phyloP scores from a whole-genome alignment of 2,888 invertebrate species.

The Hecatera dysodea region DNA sequence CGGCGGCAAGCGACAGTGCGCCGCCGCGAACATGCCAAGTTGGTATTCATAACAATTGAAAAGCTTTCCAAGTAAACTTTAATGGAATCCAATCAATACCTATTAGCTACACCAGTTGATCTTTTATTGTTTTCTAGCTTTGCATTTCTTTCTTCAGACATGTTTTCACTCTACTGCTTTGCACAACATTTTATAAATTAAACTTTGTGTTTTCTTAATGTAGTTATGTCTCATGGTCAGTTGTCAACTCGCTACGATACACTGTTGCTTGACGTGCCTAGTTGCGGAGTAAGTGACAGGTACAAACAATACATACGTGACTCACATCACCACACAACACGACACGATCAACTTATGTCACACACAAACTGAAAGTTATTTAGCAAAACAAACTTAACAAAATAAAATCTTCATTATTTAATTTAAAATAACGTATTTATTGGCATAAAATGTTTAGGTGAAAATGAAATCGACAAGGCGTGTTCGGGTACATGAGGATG shows the following conservation, averaged over 20 bases:
- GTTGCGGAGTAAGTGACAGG: conserved; percentile 46
- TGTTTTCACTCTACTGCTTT: conserved; percentile 40
- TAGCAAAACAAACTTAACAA: conserved; percentile 38
- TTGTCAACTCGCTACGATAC: conserved; percentile 29
- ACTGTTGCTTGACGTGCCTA: conserved; percentile 31
- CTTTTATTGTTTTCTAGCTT: conserved; percentile 40
- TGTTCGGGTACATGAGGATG: conserved; percentile 90
- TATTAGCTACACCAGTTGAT: conserved; percentile 40
- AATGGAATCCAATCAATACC: conserved; percentile 36
- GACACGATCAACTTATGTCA: conserved; percentile 27
- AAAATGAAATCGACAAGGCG: conserved; percentile 90
- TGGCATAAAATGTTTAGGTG: conserved; percentile 90
- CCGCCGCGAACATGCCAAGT: conserved; percentile 80
- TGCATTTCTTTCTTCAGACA: conserved; percentile 40
- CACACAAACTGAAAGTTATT: conserved; percentile 26
- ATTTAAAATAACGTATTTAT: conserved; percentile 74
- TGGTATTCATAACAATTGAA: conserved; percentile 71
- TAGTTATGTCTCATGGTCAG: conserved; percentile 21
- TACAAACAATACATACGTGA: conserved; percentile 54
- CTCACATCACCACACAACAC: conserved; percentile 49
- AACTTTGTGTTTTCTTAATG: conserved; percentile 14
- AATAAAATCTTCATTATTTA: conserved; percentile 51
- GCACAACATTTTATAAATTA: conserved; percentile 25
- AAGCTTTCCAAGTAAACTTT: conserved; percentile 53
- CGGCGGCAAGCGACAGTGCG: conserved; percentile 78